Evolutionary conservation across 2,113 vertebrate genomes (phyloP).

Genomic region (Emydura subglobosa): DNA sequence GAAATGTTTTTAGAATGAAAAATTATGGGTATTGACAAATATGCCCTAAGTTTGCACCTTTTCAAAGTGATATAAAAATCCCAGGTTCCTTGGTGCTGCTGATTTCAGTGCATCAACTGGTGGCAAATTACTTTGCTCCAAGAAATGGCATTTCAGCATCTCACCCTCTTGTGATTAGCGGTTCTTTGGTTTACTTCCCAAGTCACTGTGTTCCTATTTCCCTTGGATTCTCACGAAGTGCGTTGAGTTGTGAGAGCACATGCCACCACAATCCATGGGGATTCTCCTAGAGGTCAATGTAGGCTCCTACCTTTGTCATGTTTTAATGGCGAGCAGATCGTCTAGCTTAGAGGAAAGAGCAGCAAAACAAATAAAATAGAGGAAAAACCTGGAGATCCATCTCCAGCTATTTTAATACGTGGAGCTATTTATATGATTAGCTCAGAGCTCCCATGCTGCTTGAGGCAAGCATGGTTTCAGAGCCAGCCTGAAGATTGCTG

Average conservation of each 20-base stretch:
- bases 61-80: background rate
- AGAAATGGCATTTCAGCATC: constrained; percentile 48
- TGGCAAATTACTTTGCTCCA: constrained; percentile 34
- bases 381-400: rapidly evolving
- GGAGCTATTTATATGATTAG: background rate
- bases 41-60: background rate
- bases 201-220: background rate
- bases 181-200: background rate
- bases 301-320: background rate
- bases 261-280: rapidly evolving
- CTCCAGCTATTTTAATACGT: background rate
- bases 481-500: no score
- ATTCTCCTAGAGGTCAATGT: background rate
- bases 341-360: background rate
- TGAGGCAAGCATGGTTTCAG: background rate
- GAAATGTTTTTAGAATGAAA: background rate
- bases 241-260: background rate
- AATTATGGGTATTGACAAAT: background rate
- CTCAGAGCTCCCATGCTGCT: background rate
- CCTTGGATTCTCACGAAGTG: background rate
- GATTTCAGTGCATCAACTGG: constrained; percentile 13
- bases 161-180: constrained; percentile 5
- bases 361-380: rapidly evolving
- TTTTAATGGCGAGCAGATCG: background rate
- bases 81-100: background rate